Conservation (phyloP, 1,140 invertebrate genomes). For the Solenopsis fugax region DNA sequence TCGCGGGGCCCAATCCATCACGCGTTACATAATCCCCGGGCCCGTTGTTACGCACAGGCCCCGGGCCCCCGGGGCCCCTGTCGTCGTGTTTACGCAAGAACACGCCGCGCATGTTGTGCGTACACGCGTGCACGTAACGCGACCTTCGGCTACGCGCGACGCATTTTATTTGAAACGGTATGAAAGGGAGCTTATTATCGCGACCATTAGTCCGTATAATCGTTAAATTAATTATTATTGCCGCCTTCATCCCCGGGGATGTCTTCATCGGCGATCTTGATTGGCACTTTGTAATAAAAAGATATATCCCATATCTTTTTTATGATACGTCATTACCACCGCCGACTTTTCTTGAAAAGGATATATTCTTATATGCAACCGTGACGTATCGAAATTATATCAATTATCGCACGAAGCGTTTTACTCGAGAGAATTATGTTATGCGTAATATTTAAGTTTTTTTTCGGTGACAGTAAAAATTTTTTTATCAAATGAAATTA, state of each 20-base stretch:
- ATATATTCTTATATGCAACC: neutral
- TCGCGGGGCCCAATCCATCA: constrained; percentile 30
- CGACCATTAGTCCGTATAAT: neutral
- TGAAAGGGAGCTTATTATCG: neutral
- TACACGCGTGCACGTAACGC: constrained; percentile 12
- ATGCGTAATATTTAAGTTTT: neutral
- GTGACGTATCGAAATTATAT: neutral
- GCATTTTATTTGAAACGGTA: constrained; percentile 14
- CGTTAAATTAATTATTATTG: neutral
- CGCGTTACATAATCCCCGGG: constrained; percentile 59
- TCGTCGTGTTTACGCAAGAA: constrained; percentile 65
- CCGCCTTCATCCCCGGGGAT: neutral
- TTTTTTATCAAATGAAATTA: neutral
- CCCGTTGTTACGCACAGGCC: constrained; percentile 46
- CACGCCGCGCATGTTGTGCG: neutral
- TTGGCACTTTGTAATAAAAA: neutral
- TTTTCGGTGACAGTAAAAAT: neutral
- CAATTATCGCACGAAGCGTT: neutral
- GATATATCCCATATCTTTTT: neutral
- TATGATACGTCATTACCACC: neutral
- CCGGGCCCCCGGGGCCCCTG: neutral
- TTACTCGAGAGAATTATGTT: neutral
- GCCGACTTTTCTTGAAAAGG: neutral
- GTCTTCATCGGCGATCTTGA: neutral
- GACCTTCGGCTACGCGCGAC: constrained; percentile 67